Evolutionary conservation across 1,140 invertebrate species (phyloP), one percentile per base, ranked within the genome.

Genomic region (Ganaspis sp.): DNA sequence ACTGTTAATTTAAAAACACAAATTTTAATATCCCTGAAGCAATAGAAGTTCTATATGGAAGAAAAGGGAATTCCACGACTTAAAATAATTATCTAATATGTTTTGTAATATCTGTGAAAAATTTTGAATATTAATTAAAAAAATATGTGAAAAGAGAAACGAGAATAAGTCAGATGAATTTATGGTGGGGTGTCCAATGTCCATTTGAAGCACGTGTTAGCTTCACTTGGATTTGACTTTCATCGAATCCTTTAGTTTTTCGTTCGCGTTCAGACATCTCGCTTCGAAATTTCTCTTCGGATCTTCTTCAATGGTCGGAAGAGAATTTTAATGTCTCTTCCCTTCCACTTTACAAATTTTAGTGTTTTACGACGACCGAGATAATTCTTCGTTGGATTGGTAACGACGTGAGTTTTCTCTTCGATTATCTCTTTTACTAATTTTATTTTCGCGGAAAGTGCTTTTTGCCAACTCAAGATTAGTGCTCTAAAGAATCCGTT

Each of bases 201-300:
- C 72, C 69, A 72, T 73, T 42, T 64, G 72, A 79, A 75, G 73
- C 77, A 38, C 70, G 78, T 77, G 45, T 79, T 79, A 72, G 75
- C 75, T 83, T 75, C 76, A 74, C 78, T 78, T 77, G 80, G 74
- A 81, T 80, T 83, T 77, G 79, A 75, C 71, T 69, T 78, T 75
- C 73, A 70, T 76, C 58, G 76, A 83, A 84, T 82, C 80, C 79
- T 78, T 85, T 79, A 86, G 86, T 87, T 86, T 87, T 85, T 83
- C 79, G 82, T 84, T 83, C 80, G 82, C 83, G 83, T 78, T 84
- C 79, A 81, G 80, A 81, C 77, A 81, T 79, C 72, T 77, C 81
- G 81, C 78, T 79, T 81, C 83, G 78, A 69, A n/a, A 78, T 19
- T 80, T 73, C 75, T 77, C 42, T 17, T 34, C 38, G 37, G 77